phyloP scores from a whole-genome alignment of 2,888 invertebrate species.

The Cheilosia impressa region DNA sequence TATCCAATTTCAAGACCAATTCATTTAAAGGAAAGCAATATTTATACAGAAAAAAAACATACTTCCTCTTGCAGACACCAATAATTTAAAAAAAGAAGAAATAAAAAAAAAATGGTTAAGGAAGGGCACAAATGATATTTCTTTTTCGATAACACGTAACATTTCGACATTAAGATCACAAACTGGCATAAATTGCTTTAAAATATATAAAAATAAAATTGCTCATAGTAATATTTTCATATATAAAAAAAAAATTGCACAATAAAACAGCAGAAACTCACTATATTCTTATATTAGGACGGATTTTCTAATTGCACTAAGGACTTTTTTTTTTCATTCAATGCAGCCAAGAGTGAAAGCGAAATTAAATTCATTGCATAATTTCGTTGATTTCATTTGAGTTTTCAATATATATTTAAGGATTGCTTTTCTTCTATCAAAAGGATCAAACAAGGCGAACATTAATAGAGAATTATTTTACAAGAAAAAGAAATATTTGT shows the following conservation, averaged over 20 bases:
- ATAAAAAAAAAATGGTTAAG: neutral
- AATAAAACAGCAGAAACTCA: constrained; percentile 73
- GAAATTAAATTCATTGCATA: constrained; percentile 71
- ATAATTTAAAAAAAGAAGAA: constrained; percentile 9
- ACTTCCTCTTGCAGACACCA: constrained; percentile 44
- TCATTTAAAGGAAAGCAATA: constrained; percentile 42
- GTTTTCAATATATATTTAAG: neutral
- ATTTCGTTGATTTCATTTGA: constrained; percentile 64
- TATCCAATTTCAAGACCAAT: constrained; percentile 42
- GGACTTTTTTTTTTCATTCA: constrained; percentile 73
- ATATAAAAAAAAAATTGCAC: constrained; percentile 49
- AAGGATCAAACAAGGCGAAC: constrained; percentile 46
- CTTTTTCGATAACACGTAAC: constrained; percentile 57
- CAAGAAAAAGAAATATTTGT: constrained; percentile 7
- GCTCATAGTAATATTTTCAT: constrained; percentile 41
- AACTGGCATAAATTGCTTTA: constrained; percentile 72
- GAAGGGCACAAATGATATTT: constrained; percentile 61
- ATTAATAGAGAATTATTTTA: constrained; percentile 21
- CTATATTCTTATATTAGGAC: constrained; percentile 73
- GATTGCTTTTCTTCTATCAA: constrained; percentile 33
- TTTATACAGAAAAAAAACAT: constrained; percentile 24
- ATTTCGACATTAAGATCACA: constrained; percentile 71
- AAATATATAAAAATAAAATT: constrained; percentile 24
- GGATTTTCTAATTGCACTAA: constrained; percentile 73
- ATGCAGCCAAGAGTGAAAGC: constrained; percentile 75